Evolutionary conservation across 2,113 vertebrate genomes (phyloP).

Genomic region (Pholis gunnellus): DNA sequence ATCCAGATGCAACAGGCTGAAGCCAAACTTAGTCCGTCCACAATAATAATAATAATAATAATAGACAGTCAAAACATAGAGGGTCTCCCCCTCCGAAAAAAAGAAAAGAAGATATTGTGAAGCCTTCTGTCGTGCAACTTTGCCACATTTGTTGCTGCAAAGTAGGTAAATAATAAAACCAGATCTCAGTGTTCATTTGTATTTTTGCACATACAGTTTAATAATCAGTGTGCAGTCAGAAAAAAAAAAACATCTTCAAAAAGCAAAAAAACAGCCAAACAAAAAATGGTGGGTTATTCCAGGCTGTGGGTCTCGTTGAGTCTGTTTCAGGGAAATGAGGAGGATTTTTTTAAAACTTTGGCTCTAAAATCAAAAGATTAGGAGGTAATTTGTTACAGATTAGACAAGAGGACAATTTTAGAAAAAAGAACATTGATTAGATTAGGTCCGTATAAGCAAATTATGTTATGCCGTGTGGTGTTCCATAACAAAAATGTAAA

Average conservation of each 20-base stretch:
- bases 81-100: background rate
- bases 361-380: constrained; percentile 68
- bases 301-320: constrained; percentile 3
- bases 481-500: constrained; percentile 50
- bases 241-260: constrained; percentile 40
- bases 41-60: constrained; percentile 3
- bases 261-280: constrained; percentile 26
- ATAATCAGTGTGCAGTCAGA: constrained; percentile 50
- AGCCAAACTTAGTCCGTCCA: constrained; percentile 40
- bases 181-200: constrained; percentile 6
- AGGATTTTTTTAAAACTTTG: constrained; percentile 60
- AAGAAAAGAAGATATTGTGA: background rate
- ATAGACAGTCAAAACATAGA: constrained; percentile 4
- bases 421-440: constrained; percentile 50
- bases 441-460: constrained; percentile 63
- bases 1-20: constrained; percentile 41
- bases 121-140: constrained; percentile 18
- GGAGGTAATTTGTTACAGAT: constrained; percentile 77
- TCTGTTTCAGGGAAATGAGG: constrained; percentile 29
- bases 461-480: constrained; percentile 47
- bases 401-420: constrained; percentile 50
- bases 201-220: constrained; percentile 23
- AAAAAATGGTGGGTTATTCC: constrained; percentile 13
- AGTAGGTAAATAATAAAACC: constrained; percentile 28
- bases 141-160: constrained; percentile 28